Evolutionary conservation across 2,888 invertebrate genomes (phyloP), one percentile per base, ranked within the genome.

Genomic region (Netelia virgata): DNA sequence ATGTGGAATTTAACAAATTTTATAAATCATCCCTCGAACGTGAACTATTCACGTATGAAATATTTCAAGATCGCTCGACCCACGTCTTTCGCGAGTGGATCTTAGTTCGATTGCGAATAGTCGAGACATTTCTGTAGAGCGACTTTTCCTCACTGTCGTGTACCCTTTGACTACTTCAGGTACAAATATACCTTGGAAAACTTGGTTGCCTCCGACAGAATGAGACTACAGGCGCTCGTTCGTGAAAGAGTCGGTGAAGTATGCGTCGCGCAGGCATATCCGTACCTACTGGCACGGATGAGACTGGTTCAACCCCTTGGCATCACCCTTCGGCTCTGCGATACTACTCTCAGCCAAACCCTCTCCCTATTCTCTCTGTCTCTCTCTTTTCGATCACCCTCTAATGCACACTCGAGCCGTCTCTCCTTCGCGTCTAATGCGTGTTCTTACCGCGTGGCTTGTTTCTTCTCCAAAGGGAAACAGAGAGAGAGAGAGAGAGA

Each of bases 351-450:
- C 80, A 59, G 68, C 28, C 81, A 77, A 83, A 78, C 86, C 83
- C 72, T 70, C 72, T 69, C 73, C 79, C 76, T 69, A 57, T 73
- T 47, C 55, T 79, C 75, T 68, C 50, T 16, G 69, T 70, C 77
- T 70, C 73, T 77, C 83, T 86, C 85, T 80, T 89, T 86, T 88
- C 89, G 87, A 90, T 90, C 90, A 87, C 87, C 87, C 89, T 86
- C 87, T 89, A 90, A 90, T 91, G 90, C 88, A 90, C 88, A 88
- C 90, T 85, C 64, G 73, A 86, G 84, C 61, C 77, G 76, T 83
- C 61, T 85, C 84, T 83, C 83, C 82, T 86, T 80, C 82, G 84
- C 82, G 84, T 83, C 86, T 86, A 87, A 87, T 86, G 86, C 86
- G 84, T 77, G 85, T 83, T 84, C 84, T 84, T 87, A 84, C 70